A percentile compares a stretch with the other conserved stretches of the same genome.
Conservation (phyloP, 2,113 vertebrate genomes). For the Oenanthe oenanthe region DNA sequence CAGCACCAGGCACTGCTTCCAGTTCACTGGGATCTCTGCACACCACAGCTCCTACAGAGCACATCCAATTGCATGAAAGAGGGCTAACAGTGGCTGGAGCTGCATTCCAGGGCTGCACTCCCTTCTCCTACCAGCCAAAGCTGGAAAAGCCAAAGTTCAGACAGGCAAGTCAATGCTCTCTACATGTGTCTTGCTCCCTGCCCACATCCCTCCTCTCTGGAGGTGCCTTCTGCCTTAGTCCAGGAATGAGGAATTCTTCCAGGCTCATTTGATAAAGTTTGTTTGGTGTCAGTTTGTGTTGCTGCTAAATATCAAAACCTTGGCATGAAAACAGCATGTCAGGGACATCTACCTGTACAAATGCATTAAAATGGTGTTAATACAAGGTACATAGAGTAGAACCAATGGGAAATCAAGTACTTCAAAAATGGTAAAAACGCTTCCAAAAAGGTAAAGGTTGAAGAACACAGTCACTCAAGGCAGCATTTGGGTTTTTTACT, state of each 20-base stretch:
- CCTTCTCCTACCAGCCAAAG: neutral
- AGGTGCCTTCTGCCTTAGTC: neutral
- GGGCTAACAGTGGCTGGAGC: neutral
- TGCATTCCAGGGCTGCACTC: neutral
- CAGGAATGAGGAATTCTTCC: neutral
- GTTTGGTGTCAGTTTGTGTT: neutral
- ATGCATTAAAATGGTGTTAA: neutral
- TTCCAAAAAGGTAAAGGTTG: neutral
- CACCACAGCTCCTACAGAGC: neutral
- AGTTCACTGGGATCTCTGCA: neutral
- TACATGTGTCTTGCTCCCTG: neutral
- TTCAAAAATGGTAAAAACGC: neutral
- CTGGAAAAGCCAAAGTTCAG: neutral
- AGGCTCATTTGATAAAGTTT: neutral
- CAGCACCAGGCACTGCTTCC: neutral
- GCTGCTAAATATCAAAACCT: neutral
- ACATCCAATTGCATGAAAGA: fast-evolving
- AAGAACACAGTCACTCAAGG: neutral
- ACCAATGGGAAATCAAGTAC: neutral
- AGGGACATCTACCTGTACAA: neutral
- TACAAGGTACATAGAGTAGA: neutral
- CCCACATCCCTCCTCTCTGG: neutral
- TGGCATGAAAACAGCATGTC: neutral
- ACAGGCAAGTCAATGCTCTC: neutral
- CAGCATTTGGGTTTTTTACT: conserved; percentile 3